Evolutionary conservation across 2,113 vertebrate species (phyloP).

Genomic region (Chaenogobius annularis): DNA sequence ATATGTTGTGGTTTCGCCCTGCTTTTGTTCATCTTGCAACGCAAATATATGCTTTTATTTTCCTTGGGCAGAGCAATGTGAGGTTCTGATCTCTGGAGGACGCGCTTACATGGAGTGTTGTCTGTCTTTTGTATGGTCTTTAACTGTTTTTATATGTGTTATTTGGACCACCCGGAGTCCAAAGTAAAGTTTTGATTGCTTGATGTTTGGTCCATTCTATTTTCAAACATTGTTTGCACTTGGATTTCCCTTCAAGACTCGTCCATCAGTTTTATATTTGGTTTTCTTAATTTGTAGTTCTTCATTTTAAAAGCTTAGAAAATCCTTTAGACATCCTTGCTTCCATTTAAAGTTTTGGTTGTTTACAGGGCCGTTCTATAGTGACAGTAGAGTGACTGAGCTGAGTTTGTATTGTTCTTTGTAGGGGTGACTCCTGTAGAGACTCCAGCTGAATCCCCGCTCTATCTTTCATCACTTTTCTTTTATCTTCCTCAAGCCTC

Average conservation of each 20-base stretch:
- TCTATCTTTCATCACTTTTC: conserved; percentile 69
- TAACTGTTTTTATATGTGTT: too few species aligned
- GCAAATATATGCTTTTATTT: too few species aligned
- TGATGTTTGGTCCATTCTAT: neutral
- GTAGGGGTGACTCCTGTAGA: conserved; percentile 45
- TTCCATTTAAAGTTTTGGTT: neutral
- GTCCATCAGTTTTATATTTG: neutral
- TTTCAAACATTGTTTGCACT: neutral
- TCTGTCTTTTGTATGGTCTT: too few species aligned
- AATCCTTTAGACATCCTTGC: neutral
- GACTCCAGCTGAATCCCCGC: conserved; percentile 45
- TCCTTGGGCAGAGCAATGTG: too few species aligned
- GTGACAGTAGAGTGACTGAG: conserved; percentile 43
- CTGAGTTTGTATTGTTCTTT: conserved; percentile 63
- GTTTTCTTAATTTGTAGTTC: neutral
- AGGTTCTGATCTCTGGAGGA: too few species aligned
- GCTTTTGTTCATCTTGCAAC: too few species aligned
- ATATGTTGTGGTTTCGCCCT: too few species aligned
- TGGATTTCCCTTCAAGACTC: neutral
- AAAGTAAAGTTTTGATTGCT: too few species aligned
- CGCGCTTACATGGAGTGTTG: too few species aligned
- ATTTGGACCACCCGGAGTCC: too few species aligned
- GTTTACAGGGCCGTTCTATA: conserved; percentile 30
- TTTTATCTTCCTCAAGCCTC: conserved; percentile 68
- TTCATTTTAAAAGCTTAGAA: neutral